phyloP scores from a whole-genome alignment of 2,113 vertebrate species.

The Nymphicus hollandicus region DNA sequence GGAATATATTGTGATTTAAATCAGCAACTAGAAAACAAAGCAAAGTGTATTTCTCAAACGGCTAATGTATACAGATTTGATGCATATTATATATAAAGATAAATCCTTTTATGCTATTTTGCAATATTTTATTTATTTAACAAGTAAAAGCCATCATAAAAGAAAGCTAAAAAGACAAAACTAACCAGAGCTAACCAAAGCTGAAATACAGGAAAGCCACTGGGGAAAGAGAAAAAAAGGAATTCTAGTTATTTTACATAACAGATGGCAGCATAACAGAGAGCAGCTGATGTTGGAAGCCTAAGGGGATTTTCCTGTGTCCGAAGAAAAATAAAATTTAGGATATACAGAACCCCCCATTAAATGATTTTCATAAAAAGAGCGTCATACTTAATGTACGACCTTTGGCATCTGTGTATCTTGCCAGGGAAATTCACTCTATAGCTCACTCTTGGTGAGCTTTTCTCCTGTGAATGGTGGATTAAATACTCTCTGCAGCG shows the following conservation, averaged over 20 bases:
- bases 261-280: constrained; percentile 57
- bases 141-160: constrained; percentile 9
- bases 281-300: constrained; percentile 55
- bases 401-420: neutral
- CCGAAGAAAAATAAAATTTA: constrained; percentile 48
- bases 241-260: constrained; percentile 51
- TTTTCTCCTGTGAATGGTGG: neutral
- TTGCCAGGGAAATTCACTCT: neutral
- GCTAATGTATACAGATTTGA: neutral
- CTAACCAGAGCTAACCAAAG: constrained; percentile 21
- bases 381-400: neutral
- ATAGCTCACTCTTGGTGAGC: neutral
- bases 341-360: neutral
- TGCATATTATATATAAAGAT: neutral
- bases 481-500: neutral
- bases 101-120: neutral
- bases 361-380: constrained; percentile 31
- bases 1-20: neutral
- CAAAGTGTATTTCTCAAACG: neutral
- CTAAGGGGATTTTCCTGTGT: constrained; percentile 1
- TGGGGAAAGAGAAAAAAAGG: constrained; percentile 17
- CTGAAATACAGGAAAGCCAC: constrained; percentile 51
- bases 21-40: neutral
- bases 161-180: constrained; percentile 30
- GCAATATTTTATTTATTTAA: constrained; percentile 30